Evolutionary conservation across 2,888 invertebrate species (phyloP), one percentile per base, ranked within the genome.

Genomic region (Patella caerulea): DNA sequence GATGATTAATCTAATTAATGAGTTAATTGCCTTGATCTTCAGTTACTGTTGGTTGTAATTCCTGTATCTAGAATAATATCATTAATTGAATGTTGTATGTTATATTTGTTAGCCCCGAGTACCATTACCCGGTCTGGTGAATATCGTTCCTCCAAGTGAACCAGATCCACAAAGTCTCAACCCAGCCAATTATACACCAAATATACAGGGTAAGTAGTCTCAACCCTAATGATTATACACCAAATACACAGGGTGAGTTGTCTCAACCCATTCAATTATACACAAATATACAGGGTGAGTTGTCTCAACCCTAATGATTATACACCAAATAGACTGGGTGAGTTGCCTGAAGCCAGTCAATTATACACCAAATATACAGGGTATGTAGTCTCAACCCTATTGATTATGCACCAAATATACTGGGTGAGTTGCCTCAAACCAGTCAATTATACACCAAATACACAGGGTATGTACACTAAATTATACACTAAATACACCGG

Each of bases 111-210:
- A 89, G 88, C 89, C 89, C 7, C 82, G 90, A 15, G 91, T 91
- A 74, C 91, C 91, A 45, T 87, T 89, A 69, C 89, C 90, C 76
- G 91, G 91, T 72, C 80, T 91, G 74, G 89, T 85, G 56, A 89
- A 91, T 81, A 88, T 90, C 76, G 91, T 91, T 15, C 91, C 90
- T 65, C 90, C 90, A 34, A 89, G 88, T 85, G 90, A 90, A 83
- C 90, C 91, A 17, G 89, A 90, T 83, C 86, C 87, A 11, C 85
- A 84, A 72, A 78, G 82, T 72, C 80, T 59, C 14, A 71, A 79
- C 45, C 65, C 65, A 24, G 65, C 24, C 24, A 78, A 78, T 71
- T 78, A 74, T 76, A 75, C 75, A 69, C 73, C 74, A 78, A 78
- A 77, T 77, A 71, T 75, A 59, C 73, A 73, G 78, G 77, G 79